A percentile compares a stretch with the other conserved stretches of the same genome.
Evolutionary conservation across 2,113 vertebrate species (phyloP).

Genomic region (Hypomesus transpacificus): DNA sequence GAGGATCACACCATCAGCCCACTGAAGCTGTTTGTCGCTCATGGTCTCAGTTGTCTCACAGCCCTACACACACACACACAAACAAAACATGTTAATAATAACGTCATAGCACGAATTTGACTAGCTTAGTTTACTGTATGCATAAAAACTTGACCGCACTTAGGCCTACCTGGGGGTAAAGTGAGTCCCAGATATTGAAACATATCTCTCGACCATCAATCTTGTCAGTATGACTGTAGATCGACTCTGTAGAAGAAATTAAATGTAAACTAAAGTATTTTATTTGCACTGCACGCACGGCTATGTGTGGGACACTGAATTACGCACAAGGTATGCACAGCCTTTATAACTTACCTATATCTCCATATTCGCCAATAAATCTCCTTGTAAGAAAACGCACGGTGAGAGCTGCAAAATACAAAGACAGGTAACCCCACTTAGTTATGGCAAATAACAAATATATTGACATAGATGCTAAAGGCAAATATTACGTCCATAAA

Average conservation of each 20-base stretch:
- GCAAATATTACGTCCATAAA: neutral
- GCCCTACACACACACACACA: conserved; percentile 35
- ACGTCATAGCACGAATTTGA: neutral
- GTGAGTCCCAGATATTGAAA: conserved; percentile 79
- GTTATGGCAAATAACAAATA: neutral
- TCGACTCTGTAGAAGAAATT: conserved; percentile 65
- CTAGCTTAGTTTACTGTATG: neutral
- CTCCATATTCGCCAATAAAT: conserved; percentile 81
- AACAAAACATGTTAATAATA: neutral
- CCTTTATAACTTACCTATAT: conserved; percentile 68
- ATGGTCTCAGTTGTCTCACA: conserved; percentile 40
- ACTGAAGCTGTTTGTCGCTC: conserved; percentile 60
- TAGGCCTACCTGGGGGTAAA: conserved; percentile 71
- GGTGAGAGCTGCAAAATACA: conserved; percentile 63
- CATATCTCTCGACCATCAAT: conserved; percentile 75
- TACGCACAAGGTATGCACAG: neutral
- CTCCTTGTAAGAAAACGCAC: conserved; percentile 79
- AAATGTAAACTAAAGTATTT: neutral
- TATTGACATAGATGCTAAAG: too few relatives aligned
- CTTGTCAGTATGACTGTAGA: conserved; percentile 76
- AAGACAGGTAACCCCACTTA: neutral
- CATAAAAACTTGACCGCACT: neutral
- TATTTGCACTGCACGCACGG: neutral
- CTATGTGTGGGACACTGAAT: neutral
- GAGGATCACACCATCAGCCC: conserved; percentile 64